These are phyloP conservation scores for Phrynosoma blainvillii DNA, from an alignment of 2,113 vertebrate genomes.

Conservation along the genomic window DNA sequence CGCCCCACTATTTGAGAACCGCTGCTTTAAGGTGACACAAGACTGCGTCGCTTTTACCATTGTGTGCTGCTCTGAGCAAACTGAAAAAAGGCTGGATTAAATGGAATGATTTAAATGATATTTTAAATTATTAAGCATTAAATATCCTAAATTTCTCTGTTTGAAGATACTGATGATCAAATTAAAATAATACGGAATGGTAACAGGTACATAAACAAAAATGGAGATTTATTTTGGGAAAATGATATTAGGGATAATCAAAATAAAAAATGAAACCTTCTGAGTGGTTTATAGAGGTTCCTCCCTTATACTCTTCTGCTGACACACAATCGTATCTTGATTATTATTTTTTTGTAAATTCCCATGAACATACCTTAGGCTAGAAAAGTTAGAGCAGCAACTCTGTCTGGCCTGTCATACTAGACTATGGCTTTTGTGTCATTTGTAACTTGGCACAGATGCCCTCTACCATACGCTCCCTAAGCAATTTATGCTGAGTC, in stretches of 20 bases:
- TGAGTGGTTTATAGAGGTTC: neutral
- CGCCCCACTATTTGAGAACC: too few species aligned
- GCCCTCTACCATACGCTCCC: neutral
- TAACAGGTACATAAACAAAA: neutral
- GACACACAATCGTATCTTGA: neutral
- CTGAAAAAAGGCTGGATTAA: neutral
- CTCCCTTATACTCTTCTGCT: too few species aligned
- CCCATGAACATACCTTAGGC: neutral
- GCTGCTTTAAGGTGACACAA: too few species aligned
- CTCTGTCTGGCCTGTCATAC: neutral
- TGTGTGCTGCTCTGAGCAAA: neutral
- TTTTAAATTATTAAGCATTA: neutral
- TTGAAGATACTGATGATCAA: neutral
- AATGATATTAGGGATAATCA: neutral
- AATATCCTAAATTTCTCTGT: neutral
- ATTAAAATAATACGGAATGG: neutral
- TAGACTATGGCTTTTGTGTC: neutral
- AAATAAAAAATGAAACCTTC: neutral
- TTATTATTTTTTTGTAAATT: neutral
- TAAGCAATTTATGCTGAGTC: slow-evolving; percentile 34
- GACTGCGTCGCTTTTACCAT: too few species aligned
- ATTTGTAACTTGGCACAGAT: slow-evolving; percentile 41
- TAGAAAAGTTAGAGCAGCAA: too few species aligned
- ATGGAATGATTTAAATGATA: neutral
- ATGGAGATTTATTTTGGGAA: neutral